phyloP scores from a whole-genome alignment of 2,797 vertebrate genomes.

The Hydrocynus forskahlii region DNA sequence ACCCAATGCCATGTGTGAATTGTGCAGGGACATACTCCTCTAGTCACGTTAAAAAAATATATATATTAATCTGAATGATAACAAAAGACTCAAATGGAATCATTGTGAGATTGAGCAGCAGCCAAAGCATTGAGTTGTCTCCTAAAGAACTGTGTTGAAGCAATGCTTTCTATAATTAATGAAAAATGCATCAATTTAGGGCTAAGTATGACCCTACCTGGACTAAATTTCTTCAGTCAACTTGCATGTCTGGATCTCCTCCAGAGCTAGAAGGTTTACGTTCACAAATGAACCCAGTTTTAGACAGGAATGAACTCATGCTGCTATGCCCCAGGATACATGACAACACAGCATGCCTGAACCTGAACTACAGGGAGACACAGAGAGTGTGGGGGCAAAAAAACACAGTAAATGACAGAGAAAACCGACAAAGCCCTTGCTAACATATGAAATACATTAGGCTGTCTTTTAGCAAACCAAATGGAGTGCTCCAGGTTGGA shows the following conservation, averaged over 20 bases:
- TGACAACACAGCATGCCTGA: conserved; percentile 5
- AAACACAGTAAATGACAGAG: neutral
- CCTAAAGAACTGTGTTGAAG: too few relatives aligned
- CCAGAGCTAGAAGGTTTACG: neutral
- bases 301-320: conserved; percentile 6
- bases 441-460: neutral
- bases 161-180: too few relatives aligned
- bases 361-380: conserved; percentile 22
- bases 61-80: too few relatives aligned
- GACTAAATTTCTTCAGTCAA: neutral
- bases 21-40: too few relatives aligned
- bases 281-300: neutral
- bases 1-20: too few relatives aligned
- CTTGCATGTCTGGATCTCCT: neutral
- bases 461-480: neutral
- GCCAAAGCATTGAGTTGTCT: too few relatives aligned
- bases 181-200: neutral
- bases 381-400: neutral
- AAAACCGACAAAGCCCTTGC: neutral
- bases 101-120: too few relatives aligned
- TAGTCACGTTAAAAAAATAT: too few relatives aligned
- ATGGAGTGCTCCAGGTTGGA: neutral
- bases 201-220: neutral
- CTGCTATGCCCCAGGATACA: neutral
- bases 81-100: too few relatives aligned